Evolutionary conservation across 2,797 vertebrate species (phyloP), one percentile per base, ranked within the genome.

Genomic region (Myiotriccus ornatus): DNA sequence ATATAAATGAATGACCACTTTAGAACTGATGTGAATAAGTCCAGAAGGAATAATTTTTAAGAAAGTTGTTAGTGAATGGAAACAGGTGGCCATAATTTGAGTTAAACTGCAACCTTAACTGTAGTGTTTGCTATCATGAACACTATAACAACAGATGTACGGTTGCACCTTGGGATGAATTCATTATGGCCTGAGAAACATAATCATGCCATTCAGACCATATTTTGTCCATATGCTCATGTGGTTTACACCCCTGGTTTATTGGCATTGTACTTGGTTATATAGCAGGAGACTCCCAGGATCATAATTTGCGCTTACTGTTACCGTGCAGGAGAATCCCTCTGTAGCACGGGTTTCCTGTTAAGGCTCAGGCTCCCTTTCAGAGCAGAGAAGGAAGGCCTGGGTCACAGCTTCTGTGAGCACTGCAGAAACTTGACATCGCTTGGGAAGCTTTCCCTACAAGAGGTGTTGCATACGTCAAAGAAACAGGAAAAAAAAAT

Each of bases 211-310:
- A 97, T 97, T 96, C 95, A 95, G 96, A 95, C 96, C 96, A 97
- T 96, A 97, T 97, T 97, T 95, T 95, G 91, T 93, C 97, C 97
- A 97, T 96, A 97, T 97, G 95, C 93, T 97, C 94, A 77, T 96
- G 94, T 93, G 96, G 94, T 96, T 97, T 96, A 89, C 90, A 96
- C 89, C 90, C 90, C 92, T 75, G 63, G 89, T 97, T 97, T 97
- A 97, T 96, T 97, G 96, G 94, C 94, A 93, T 95, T 93, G 92
- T 62, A 73, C 91, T 96, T 85, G 56, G 90, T 88, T 96, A 83
- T 95, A 93, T 93, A 95, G 94, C 90, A 95, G 78, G 94, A 93
- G 94, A 95, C 76, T 97, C 96, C 92, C 97, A 94, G 89, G 94
- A 96, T 95, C 96, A 91, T 94, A 84, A 96, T 96, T 97, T 96